Base-by-base conservation (phyloP, 2,113 vertebrate species). In the Cathartes aura region DNA sequence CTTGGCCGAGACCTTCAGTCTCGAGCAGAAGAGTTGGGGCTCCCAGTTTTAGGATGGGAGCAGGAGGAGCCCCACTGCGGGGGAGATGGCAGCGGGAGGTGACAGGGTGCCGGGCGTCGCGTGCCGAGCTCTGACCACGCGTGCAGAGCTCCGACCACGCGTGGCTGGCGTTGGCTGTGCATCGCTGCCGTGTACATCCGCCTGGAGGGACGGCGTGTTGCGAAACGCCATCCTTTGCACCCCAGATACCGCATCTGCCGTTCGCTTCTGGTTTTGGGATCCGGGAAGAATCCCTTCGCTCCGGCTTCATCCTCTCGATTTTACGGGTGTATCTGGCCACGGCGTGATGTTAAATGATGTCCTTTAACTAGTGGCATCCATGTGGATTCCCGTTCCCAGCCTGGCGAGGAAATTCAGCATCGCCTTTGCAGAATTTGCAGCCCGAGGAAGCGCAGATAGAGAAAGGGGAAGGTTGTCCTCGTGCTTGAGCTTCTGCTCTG, bases 131-230 rank as follows among this genome's bases (percentile, higher is more conserved):
- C 18, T n/a, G 32, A 15, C 30, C 43, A 15, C 5, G 1, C 2
- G 1, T 24, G 9, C 5, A 9, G 8, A 40, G 70, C 70, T 45
- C 63, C 38, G 45, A 4, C 20, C 48, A 14, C 0, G 0, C 14
- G 10, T 32, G 23, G 23, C 67, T 22, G 1, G 21, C 0, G 0
- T 2, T 56, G 70, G 17, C 56, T 5, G 2, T 4, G 22, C 24
- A 0, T 12, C 4, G 15, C 24, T 18, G 50, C 47, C 15, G 0
- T 3, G 23, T 13, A 0, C 30, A 0, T 6, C 34, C 4, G 4
- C 15, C 48, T 17, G 26, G n/a, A 73, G 36, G 27, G 30, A 9
- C 17, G 3, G 10, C 5, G 8, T 11, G 64, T 22, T 87, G 68
- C 14, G 2, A 30, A 14, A 47, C 8, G 2, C 21, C 26, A 0